Conservation (phyloP, 2,113 vertebrate species). For the Sceloporus undulatus region DNA sequence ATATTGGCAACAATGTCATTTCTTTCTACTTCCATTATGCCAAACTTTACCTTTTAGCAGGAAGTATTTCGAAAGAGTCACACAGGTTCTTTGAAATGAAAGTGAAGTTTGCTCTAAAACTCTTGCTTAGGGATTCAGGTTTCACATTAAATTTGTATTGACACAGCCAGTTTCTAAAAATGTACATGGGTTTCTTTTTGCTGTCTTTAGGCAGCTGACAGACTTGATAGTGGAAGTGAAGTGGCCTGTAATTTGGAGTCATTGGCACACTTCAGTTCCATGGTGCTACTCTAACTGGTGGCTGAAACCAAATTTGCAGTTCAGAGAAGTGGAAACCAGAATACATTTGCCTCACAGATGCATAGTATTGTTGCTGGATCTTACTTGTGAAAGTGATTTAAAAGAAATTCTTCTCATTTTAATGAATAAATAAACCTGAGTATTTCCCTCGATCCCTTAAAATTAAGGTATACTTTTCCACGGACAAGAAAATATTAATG, state of each 20-base stretch:
- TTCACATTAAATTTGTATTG: background rate
- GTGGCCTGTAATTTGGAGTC: background rate
- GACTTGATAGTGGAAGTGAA: slow-evolving; percentile 21
- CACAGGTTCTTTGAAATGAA: background rate
- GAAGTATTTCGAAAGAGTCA: background rate
- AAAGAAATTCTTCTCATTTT: background rate
- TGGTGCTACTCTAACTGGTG: background rate
- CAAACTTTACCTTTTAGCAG: background rate
- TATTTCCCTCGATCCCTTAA: too few species aligned
- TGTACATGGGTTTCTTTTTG: background rate
- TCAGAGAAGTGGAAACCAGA: background rate
- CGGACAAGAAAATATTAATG: too few species aligned
- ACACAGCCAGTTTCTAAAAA: background rate
- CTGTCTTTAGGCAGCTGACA: slow-evolving; percentile 7
- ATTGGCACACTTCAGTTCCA: slow-evolving; percentile 16
- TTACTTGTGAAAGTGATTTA: background rate
- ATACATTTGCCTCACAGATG: background rate
- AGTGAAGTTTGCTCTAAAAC: background rate
- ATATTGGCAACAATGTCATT: background rate
- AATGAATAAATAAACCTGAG: too few species aligned
- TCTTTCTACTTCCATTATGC: slow-evolving; percentile 2
- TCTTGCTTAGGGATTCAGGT: background rate
- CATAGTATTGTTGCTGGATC: background rate
- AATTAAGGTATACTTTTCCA: too few species aligned
- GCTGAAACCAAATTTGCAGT: background rate